Conservation (phyloP, 2,113 vertebrate genomes). For the Lycaon pictus region DNA sequence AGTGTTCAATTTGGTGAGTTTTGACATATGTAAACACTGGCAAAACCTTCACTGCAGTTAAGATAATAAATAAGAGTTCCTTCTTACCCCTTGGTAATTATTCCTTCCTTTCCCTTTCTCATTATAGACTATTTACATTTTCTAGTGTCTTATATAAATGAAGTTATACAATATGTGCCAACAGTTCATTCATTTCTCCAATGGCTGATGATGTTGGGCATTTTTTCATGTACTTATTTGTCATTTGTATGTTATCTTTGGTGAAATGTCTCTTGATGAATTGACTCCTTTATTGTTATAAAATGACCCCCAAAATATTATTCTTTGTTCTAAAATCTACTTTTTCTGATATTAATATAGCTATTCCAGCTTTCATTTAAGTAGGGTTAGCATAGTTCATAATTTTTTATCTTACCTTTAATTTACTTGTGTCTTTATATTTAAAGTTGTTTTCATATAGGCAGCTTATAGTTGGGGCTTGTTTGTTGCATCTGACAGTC, state of each 20-base stretch:
- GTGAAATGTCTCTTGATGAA: neutral
- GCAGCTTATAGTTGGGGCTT: neutral
- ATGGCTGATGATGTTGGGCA: neutral
- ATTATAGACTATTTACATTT: neutral
- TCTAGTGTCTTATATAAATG: neutral
- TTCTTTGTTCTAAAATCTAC: neutral
- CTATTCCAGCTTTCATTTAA: neutral
- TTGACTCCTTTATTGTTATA: neutral
- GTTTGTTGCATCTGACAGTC: neutral
- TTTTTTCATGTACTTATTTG: neutral
- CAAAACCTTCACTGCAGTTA: neutral
- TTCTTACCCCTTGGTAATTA: neutral
- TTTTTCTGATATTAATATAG: neutral
- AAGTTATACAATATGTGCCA: neutral
- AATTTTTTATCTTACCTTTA: neutral
- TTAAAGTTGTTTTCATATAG: neutral
- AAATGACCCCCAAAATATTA: neutral
- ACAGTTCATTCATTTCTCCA: neutral
- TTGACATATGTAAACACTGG: neutral
- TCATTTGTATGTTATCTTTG: neutral
- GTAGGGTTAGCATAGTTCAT: neutral
- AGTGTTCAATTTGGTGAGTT: neutral
- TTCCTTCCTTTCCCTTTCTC: neutral
- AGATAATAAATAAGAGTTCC: neutral
- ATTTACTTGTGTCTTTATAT: neutral